Percentiles rank a stretch among this genome's conserved stretches.
These are phyloP conservation scores for zebrafish (Danio rerio) DNA, from an alignment of 2,113 vertebrate species.

Conservation along the genomic window DNA sequence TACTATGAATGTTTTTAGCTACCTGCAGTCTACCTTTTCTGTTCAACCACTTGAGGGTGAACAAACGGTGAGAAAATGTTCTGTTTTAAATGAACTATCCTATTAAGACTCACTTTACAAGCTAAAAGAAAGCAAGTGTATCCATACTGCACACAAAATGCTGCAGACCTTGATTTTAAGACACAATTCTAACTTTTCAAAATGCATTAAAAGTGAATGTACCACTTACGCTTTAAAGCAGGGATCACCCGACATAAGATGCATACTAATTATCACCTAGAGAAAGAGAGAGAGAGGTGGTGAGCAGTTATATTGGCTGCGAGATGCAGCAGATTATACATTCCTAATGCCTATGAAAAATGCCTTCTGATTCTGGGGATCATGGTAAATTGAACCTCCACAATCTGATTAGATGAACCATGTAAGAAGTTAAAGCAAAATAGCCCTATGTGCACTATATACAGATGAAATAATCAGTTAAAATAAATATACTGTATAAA, in stretches of 20 bases:
- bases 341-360: background rate
- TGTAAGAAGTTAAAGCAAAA: background rate
- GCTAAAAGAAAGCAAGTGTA: too few species aligned
- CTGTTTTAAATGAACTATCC: too few species aligned
- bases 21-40: too few species aligned
- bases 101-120: too few species aligned
- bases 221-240: slow-evolving; percentile 95
- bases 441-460: background rate
- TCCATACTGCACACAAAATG: too few species aligned
- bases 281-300: slow-evolving; percentile 20
- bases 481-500: background rate
- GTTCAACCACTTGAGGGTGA: too few species aligned
- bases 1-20: too few species aligned
- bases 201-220: background rate
- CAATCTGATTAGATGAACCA: background rate
- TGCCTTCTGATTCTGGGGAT: background rate
- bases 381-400: background rate
- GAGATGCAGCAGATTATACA: background rate
- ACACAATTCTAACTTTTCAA: too few species aligned
- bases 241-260: slow-evolving; percentile 95
- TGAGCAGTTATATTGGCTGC: background rate
- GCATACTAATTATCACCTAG: slow-evolving; percentile 93
- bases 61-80: too few species aligned
- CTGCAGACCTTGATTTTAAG: too few species aligned
- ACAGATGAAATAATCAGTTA: background rate